Evolutionary conservation across 2,797 vertebrate species (phyloP).

Genomic region (Silurus aristotelis): DNA sequence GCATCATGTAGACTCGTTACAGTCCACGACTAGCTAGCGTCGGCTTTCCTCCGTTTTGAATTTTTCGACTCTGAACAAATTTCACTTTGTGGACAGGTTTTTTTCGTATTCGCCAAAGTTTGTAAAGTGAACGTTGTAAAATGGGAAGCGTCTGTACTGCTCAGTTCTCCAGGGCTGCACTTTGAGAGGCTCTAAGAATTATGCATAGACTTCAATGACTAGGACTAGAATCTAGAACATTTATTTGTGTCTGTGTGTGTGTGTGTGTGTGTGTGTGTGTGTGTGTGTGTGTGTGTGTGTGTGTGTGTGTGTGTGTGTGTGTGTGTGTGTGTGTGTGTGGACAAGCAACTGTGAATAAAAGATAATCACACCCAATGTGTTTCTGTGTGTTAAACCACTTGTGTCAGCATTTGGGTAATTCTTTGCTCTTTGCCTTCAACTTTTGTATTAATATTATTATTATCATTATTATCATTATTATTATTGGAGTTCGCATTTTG

Average conservation of each 20-base stretch:
- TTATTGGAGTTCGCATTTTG: no score
- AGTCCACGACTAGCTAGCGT: no score
- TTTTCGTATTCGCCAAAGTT: no score
- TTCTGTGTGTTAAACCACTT: slow-evolving; percentile 37
- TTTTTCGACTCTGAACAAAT: no score
- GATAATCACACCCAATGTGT: slow-evolving; percentile 29
- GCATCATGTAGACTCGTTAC: no score
- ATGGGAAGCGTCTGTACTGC: neutral
- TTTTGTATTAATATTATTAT: no score
- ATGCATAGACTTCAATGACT: neutral
- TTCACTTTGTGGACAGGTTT: no score
- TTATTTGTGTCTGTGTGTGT: neutral
- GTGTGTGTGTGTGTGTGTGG: slow-evolving; percentile 11
- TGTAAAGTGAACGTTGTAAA: no score
- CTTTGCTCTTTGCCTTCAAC: no score
- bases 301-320: slow-evolving; percentile 14
- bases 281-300: slow-evolving; percentile 10
- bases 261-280: slow-evolving; percentile 14
- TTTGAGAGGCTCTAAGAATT: slow-evolving; percentile 4
- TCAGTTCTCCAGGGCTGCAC: slow-evolving; percentile 16
- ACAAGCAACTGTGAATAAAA: slow-evolving; percentile 1
- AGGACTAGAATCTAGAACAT: neutral
- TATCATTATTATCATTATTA: no score
- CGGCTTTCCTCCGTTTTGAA: no score
- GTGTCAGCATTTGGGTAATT: slow-evolving; percentile 38